Evolutionary conservation across 2,888 invertebrate genomes (phyloP).

Genomic region (Drosophila paucipuncta): DNA sequence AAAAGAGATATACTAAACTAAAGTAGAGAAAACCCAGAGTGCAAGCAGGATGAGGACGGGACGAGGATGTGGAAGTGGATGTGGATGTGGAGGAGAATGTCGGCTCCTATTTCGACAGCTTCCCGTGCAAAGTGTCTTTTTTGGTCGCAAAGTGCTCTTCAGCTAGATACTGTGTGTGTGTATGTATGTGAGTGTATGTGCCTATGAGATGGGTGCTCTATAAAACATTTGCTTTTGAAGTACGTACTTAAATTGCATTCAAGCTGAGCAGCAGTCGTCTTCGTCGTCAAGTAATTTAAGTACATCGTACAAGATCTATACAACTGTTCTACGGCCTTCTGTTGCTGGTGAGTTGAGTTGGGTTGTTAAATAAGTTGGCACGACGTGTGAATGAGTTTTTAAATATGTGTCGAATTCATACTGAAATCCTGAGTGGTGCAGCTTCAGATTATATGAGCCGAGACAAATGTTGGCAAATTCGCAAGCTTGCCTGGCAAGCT

Average conservation of each 20-base stretch:
- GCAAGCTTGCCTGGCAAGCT: constrained; percentile 20
- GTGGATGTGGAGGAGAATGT: constrained; percentile 17
- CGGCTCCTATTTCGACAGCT: constrained; percentile 50
- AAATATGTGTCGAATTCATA: constrained; percentile 71
- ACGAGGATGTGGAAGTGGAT: constrained; percentile 5
- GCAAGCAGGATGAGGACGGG: constrained; percentile 28
- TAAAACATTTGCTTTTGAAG: constrained; percentile 77
- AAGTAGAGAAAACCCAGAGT: constrained; percentile 23
- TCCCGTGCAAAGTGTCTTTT: constrained; percentile 65
- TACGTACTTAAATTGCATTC: constrained; percentile 78
- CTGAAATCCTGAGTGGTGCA: constrained; percentile 26
- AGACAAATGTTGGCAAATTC: constrained; percentile 41
- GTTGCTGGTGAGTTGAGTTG: constrained; percentile 10
- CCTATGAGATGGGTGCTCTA: constrained; percentile 57
- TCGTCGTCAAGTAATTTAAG: constrained; percentile 56
- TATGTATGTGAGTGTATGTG: constrained; percentile 17
- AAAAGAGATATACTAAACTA: constrained; percentile 38
- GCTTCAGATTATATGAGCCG: constrained; percentile 26
- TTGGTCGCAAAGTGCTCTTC: constrained; percentile 70
- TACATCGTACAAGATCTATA: constrained; percentile 61
- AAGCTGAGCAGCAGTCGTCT: constrained; percentile 65
- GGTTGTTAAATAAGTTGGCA: constrained; percentile 77
- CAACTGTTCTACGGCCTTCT: constrained; percentile 36
- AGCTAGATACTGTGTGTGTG: constrained; percentile 39
- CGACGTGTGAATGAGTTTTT: constrained; percentile 75